These are phyloP conservation scores for Chrysolina haemoptera DNA, from an alignment of 2,888 invertebrate species.

Conservation along the genomic window DNA sequence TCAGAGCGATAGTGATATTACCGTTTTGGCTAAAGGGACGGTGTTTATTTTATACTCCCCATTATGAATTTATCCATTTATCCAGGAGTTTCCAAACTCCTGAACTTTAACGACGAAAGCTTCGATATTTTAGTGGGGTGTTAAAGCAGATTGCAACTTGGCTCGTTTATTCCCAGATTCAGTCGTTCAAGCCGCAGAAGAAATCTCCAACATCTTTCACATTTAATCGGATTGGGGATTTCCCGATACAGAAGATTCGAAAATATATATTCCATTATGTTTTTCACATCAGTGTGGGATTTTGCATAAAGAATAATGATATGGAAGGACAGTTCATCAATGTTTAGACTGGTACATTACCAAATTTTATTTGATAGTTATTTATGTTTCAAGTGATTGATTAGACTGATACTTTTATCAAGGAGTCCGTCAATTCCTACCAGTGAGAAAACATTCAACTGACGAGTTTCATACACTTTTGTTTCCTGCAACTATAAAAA, in stretches of 20 bases:
- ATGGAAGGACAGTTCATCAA: too few species aligned
- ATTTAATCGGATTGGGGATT: constrained; percentile 5
- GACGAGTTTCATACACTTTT: too few species aligned
- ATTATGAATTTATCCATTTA: constrained; percentile 54
- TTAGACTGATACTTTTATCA: too few species aligned
- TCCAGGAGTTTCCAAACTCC: constrained; percentile 53
- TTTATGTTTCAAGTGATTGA: too few species aligned
- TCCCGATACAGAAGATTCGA: neutral
- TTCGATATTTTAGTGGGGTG: constrained; percentile 58
- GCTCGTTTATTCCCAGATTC: constrained; percentile 54
- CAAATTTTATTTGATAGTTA: too few species aligned
- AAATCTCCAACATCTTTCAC: constrained; percentile 36
- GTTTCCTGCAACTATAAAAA: too few species aligned
- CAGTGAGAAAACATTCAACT: too few species aligned
- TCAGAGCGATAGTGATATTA: neutral
- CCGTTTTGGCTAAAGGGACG: neutral
- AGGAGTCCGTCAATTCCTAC: too few species aligned
- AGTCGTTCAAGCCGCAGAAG: constrained; percentile 35
- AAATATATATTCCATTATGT: too few species aligned
- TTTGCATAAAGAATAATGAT: too few species aligned
- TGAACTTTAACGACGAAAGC: constrained; percentile 61
- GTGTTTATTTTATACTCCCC: constrained; percentile 47
- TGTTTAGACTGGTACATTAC: too few species aligned
- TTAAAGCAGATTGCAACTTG: constrained; percentile 57
- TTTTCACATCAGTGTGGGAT: neutral